Percentiles rank a stretch among this genome's conserved stretches.
Evolutionary conservation across 2,888 invertebrate species (phyloP).

Genomic region (Elysia crispata): DNA sequence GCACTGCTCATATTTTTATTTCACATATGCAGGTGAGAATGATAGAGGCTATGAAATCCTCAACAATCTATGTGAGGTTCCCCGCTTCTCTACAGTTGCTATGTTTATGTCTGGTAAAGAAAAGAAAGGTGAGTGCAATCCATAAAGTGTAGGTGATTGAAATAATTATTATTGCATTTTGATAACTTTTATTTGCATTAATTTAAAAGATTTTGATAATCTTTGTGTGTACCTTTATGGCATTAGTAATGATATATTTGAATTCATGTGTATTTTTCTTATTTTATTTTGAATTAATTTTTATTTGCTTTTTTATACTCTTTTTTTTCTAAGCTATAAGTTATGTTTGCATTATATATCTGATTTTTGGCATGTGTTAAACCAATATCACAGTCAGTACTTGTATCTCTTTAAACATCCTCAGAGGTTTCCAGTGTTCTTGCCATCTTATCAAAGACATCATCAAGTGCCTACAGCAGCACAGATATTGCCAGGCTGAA

Average conservation of each 20-base stretch:
- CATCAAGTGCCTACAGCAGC: slow-evolving; percentile 44
- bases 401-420: not conserved
- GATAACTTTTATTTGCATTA: no score
- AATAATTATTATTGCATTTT: not conserved
- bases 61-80: slow-evolving; percentile 61
- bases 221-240: no score
- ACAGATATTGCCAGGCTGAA: slow-evolving; percentile 49
- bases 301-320: no score
- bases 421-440: slow-evolving; percentile 52
- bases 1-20: not conserved
- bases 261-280: no score
- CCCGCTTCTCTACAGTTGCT: slow-evolving; percentile 65
- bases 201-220: no score
- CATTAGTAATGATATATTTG: no score
- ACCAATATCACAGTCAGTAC: not conserved
- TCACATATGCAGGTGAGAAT: slow-evolving; percentile 57
- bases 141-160: no score
- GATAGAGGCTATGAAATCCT: slow-evolving; percentile 60
- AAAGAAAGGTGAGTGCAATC: slow-evolving; percentile 61
- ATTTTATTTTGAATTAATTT: no score
- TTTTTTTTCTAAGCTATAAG: not conserved
- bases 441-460: slow-evolving; percentile 44
- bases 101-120: slow-evolving; percentile 70
- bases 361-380: not conserved
- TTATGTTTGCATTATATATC: not conserved